Conservation (phyloP, 2,797 vertebrate species). For the Tenualosa ilisha region DNA sequence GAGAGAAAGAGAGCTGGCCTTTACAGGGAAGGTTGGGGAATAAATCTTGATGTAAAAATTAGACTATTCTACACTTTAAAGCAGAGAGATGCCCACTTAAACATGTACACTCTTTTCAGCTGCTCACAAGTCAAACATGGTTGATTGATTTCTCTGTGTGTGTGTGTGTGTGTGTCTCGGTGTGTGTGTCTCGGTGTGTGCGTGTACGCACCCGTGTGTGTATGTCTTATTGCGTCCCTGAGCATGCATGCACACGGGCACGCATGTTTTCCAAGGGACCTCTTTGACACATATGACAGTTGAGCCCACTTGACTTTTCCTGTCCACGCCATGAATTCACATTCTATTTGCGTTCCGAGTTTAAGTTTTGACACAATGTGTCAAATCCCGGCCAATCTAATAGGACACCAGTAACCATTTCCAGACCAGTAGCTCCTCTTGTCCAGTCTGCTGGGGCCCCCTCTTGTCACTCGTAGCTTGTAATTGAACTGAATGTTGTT, state of each 20-base stretch:
- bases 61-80: background rate
- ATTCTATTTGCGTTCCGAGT: slow-evolving; percentile 55
- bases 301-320: slow-evolving; percentile 22
- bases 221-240: background rate
- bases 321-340: slow-evolving; percentile 37
- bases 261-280: background rate
- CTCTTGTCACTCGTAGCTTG: slow-evolving; percentile 3
- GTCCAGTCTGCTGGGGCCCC: slow-evolving; percentile 57
- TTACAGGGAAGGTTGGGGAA: background rate
- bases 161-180: background rate
- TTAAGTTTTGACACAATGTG: slow-evolving; percentile 60
- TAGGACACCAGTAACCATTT: slow-evolving; percentile 55
- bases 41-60: background rate
- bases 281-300: slow-evolving; percentile 8
- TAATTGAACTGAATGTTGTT: slow-evolving; percentile 19
- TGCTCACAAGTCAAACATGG: background rate
- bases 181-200: background rate
- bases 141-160: background rate
- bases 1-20: background rate
- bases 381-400: slow-evolving; percentile 64
- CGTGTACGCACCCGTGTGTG: background rate
- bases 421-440: slow-evolving; percentile 59
- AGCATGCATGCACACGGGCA: slow-evolving; percentile 16
- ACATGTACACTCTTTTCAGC: background rate
- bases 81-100: background rate